A percentile compares a stretch with the other conserved stretches of the same genome.
These are phyloP conservation scores for Antheraea mylitta DNA, from an alignment of 1,140 invertebrate species.

Conservation along the genomic window DNA sequence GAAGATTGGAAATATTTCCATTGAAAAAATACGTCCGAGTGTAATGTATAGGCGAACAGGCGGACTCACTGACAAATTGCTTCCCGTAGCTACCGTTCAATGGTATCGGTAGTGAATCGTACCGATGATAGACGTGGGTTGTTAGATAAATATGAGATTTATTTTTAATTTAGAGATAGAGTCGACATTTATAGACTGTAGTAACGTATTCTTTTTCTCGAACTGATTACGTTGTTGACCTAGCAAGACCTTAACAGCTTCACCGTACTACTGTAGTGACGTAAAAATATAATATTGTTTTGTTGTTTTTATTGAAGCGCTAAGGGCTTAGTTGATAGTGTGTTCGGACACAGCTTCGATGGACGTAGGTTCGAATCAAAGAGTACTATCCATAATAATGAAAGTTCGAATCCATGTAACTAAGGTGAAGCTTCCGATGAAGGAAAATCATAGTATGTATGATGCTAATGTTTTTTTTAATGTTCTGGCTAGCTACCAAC, in stretches of 20 bases:
- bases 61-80: constrained; percentile 7
- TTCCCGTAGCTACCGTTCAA: neutral
- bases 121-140: neutral
- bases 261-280: neutral
- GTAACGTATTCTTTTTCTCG: too few relatives aligned
- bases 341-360: too few relatives aligned
- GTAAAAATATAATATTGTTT: too few relatives aligned
- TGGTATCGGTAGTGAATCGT: neutral
- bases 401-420: neutral
- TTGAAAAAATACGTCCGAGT: neutral
- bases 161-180: neutral
- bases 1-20: neutral
- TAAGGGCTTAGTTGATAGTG: too few relatives aligned
- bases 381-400: too few relatives aligned
- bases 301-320: too few relatives aligned
- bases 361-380: neutral
- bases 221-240: too few relatives aligned
- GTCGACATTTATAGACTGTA: neutral
- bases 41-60: neutral
- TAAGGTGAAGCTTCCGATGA: too few relatives aligned
- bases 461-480: too few relatives aligned
- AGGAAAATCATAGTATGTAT: too few relatives aligned
- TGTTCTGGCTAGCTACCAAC: too few relatives aligned
- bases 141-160: constrained; percentile 3
- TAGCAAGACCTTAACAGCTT: too few relatives aligned